Conservation (phyloP, 2,113 vertebrate genomes). For the Panthera tigris region DNA sequence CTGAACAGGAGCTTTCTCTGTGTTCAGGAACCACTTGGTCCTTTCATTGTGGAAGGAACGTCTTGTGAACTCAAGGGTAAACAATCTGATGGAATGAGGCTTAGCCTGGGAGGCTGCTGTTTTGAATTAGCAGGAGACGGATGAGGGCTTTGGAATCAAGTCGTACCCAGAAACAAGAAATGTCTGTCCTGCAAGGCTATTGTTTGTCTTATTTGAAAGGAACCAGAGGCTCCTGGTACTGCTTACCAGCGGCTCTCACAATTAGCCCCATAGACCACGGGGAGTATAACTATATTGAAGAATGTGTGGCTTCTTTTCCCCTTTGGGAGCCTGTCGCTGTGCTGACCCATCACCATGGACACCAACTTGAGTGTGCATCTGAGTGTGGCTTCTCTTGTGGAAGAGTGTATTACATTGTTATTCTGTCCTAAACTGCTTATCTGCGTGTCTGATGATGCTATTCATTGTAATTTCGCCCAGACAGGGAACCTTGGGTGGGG, state of each 20-base stretch:
- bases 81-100: constrained; percentile 34
- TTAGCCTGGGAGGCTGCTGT: not conserved
- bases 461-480: constrained; percentile 25
- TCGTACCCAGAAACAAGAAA: constrained; percentile 76
- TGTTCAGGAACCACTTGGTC: not conserved
- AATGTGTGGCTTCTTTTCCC: not conserved
- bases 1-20: not conserved
- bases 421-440: not conserved
- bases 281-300: constrained; percentile 17
- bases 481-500: constrained; percentile 27
- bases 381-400: not conserved
- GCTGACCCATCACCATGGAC: not conserved
- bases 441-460: not conserved
- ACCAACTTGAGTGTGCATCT: not conserved
- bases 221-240: constrained; percentile 78
- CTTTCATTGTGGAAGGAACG: not conserved
- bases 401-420: not conserved
- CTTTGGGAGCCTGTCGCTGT: not conserved
- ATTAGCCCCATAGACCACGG: constrained; percentile 68
- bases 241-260: constrained; percentile 72
- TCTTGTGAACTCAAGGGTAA: constrained; percentile 8
- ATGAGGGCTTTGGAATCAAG: constrained; percentile 61
- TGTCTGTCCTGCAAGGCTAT: constrained; percentile 70
- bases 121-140: constrained; percentile 59
- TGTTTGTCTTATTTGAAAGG: constrained; percentile 79